These are phyloP conservation scores for Gymnodraco acuticeps DNA, from an alignment of 2,797 vertebrate genomes.

Conservation along the genomic window DNA sequence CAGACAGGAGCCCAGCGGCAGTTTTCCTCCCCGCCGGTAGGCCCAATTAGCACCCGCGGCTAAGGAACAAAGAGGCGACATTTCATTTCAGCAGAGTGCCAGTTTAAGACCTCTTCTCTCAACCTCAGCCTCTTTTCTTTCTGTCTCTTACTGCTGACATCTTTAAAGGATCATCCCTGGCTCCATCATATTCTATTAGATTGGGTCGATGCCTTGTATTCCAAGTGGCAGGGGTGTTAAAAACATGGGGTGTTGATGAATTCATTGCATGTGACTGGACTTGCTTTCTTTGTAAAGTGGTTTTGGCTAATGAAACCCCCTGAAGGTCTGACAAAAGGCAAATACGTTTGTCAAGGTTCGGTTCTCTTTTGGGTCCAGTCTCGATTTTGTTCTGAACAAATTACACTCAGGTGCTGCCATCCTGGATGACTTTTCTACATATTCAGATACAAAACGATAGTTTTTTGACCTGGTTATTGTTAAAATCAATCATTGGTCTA, in stretches of 20 bases:
- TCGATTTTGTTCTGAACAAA: slow-evolving; percentile 33
- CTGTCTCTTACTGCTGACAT: slow-evolving; percentile 83
- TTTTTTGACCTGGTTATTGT: neutral
- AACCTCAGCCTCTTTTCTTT: slow-evolving; percentile 71
- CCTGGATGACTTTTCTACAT: slow-evolving; percentile 29
- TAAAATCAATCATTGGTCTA: neutral
- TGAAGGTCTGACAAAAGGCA: slow-evolving; percentile 73
- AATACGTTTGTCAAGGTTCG: slow-evolving; percentile 68
- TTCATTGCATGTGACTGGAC: slow-evolving; percentile 84
- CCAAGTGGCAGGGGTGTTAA: slow-evolving; percentile 76
- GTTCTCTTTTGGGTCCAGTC: slow-evolving; percentile 23
- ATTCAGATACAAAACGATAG: neutral
- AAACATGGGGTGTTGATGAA: slow-evolving; percentile 85
- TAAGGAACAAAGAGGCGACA: slow-evolving; percentile 83
- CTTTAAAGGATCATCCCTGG: slow-evolving; percentile 80
- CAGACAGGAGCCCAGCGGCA: slow-evolving; percentile 81
- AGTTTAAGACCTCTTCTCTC: slow-evolving; percentile 84
- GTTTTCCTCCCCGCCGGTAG: slow-evolving; percentile 77
- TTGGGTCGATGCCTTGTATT: slow-evolving; percentile 82
- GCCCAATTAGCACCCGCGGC: slow-evolving; percentile 82
- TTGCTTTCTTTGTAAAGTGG: slow-evolving; percentile 74
- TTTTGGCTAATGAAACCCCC: slow-evolving; percentile 77
- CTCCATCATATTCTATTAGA: slow-evolving; percentile 76
- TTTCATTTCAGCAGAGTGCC: slow-evolving; percentile 84
- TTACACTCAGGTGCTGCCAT: slow-evolving; percentile 6